These are phyloP conservation scores for Formica exsecta DNA, from an alignment of 1,140 invertebrate genomes.

Conservation along the genomic window DNA sequence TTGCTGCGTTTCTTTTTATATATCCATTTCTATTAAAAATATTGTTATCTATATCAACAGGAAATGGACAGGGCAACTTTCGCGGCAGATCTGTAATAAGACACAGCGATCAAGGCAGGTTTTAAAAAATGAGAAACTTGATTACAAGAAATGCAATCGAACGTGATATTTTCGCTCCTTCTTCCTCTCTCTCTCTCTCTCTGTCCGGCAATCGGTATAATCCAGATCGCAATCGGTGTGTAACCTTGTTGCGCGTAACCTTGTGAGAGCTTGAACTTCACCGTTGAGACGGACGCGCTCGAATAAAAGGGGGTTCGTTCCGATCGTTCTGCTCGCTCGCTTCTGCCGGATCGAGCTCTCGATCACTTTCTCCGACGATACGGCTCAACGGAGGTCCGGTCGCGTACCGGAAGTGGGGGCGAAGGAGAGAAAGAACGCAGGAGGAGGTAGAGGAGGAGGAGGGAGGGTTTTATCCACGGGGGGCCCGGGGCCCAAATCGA, in stretches of 20 bases:
- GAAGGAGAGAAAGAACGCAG: slow-evolving; percentile 36
- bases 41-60: slow-evolving; percentile 6
- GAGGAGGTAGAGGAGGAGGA: slow-evolving; percentile 6
- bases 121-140: not conserved
- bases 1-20: not conserved
- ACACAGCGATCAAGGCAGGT: not conserved
- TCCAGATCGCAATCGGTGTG: slow-evolving; percentile 56
- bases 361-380: slow-evolving; percentile 84
- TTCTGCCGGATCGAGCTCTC: slow-evolving; percentile 72
- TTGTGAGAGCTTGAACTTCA: slow-evolving; percentile 79
- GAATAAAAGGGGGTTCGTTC: slow-evolving; percentile 69
- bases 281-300: slow-evolving; percentile 49
- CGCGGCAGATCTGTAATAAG: not conserved
- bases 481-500: slow-evolving; percentile 6
- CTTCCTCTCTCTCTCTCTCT: slow-evolving; percentile 1
- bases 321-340: slow-evolving; percentile 42
- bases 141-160: not conserved
- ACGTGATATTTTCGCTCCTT: not conserved
- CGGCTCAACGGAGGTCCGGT: slow-evolving; percentile 21
- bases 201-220: slow-evolving; percentile 14
- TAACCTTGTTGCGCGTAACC: slow-evolving; percentile 82
- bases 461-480: not conserved
- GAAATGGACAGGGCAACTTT: slow-evolving; percentile 7
- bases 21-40: not conserved
- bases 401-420: slow-evolving; percentile 62